Base-by-base conservation (phyloP, 2,797 vertebrate species). In the Tapera naevia region DNA sequence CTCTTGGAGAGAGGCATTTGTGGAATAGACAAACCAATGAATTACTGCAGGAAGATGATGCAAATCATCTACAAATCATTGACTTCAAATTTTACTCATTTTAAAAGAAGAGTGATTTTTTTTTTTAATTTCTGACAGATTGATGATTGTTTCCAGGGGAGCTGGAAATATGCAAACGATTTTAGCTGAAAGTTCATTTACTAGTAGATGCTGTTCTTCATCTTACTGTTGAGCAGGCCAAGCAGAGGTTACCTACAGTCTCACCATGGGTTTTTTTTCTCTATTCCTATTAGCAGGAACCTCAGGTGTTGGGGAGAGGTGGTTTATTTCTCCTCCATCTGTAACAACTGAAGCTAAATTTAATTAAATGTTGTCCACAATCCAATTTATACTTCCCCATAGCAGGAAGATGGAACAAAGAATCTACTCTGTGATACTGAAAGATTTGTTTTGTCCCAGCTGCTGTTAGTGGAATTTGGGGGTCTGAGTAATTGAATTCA, bases 311-410 rank as follows among this genome's bases (percentile, higher is more conserved):
- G 17, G 14, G 24, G 28, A 32, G 30, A 8, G 48, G 15, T 37
- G 15, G 4, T 18, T 73, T 87, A 86, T 35, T 86, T 94, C 16
- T 94, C 10, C 66, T 94, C 28, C 69, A 72, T 9, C 81, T 88
- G 33, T 91, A 92, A 87, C 16, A 41, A 74, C 8, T 83, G 89
- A 86, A 86, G 67, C 80, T 82, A 84, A 69, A 78, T 91, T 91
- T 95, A 93, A 91, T 96, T 93, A 94, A 92, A 80, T 76, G 48
- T 61, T 27, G 16, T 89, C n/a, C 76, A 48, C 79, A 85, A 62
- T 86, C 86, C 83, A 91, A 82, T 96, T 93, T 95, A 66, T 96
- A 61, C 79, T 78, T 94, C 53, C 62, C n/a, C 5, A 2, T 67
- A 95, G 84, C 46, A 62, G 57, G 43, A 89, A 88, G 56, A 71